Evolutionary conservation across 2,113 vertebrate genomes (phyloP).

Genomic region (Microcebus murinus): DNA sequence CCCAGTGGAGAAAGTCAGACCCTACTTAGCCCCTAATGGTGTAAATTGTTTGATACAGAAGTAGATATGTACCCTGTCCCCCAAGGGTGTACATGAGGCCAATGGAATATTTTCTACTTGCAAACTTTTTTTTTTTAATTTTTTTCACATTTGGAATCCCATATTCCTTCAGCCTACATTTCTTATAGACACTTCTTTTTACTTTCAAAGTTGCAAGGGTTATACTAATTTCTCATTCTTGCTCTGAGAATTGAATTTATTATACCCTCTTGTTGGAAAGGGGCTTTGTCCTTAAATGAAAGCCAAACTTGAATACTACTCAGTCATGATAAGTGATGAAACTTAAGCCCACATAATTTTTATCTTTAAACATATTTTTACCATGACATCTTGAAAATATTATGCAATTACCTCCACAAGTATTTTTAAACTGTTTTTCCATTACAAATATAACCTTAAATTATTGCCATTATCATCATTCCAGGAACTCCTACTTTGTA

Average conservation of each 20-base stretch:
- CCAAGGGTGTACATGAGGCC: neutral
- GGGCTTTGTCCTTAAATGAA: neutral
- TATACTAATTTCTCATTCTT: neutral
- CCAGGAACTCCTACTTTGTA: neutral
- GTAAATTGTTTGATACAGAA: neutral
- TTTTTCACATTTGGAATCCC: neutral
- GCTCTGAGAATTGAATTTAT: neutral
- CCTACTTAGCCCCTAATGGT: neutral
- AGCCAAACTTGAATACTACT: conserved; percentile 43
- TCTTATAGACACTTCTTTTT: neutral
- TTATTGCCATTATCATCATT: conserved; percentile 4
- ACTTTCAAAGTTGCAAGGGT: neutral
- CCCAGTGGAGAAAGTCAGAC: neutral
- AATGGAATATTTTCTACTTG: neutral
- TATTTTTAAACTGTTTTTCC: conserved; percentile 31
- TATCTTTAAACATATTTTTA: conserved; percentile 61
- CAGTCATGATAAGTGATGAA: conserved; percentile 64
- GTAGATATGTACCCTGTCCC: neutral
- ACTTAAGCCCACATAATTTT: conserved; percentile 61
- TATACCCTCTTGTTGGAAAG: conserved; percentile 26
- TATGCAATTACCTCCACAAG: conserved; percentile 57
- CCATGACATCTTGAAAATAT: conserved; percentile 61
- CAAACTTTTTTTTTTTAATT: neutral
- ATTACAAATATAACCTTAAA: neutral
- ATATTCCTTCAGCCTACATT: neutral